Conservation (phyloP, 37 sponge, comb jelly and placozoan genomes). For the Halisarca cf. caerulea region DNA sequence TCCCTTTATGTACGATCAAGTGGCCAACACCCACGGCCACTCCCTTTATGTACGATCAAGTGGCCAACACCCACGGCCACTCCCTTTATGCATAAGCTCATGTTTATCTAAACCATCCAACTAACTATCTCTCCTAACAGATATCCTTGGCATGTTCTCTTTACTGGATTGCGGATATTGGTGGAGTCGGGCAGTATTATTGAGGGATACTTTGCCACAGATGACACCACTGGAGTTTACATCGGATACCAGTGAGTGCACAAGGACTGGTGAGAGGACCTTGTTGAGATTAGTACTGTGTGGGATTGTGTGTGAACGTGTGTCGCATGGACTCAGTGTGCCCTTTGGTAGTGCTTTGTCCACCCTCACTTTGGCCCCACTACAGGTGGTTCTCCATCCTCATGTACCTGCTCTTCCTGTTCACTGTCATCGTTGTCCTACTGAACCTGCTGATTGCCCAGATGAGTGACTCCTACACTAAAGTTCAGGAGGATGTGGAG, state of each 20-base stretch:
- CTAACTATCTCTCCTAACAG: too few relatives aligned
- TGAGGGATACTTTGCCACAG: slow-evolving; percentile 1
- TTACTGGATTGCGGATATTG: slow-evolving; percentile 10
- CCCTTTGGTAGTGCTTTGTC: background rate
- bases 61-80: too few relatives aligned
- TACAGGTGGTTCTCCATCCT: slow-evolving; percentile 30
- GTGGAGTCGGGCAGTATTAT: slow-evolving; percentile 19
- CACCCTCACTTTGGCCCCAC: background rate
- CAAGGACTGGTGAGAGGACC: background rate
- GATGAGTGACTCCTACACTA: slow-evolving; percentile 46
- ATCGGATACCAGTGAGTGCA: slow-evolving; percentile 20
- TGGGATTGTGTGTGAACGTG: too few relatives aligned
- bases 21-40: too few relatives aligned
- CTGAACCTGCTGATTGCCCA: slow-evolving; percentile 52
- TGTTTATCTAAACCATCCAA: too few relatives aligned
- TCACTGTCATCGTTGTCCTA: slow-evolving; percentile 35
- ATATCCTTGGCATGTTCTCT: slow-evolving; percentile 27
- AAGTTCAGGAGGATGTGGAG: slow-evolving; percentile 46
- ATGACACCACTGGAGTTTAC: background rate
- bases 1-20: too few relatives aligned
- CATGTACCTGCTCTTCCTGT: slow-evolving; percentile 36
- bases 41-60: too few relatives aligned
- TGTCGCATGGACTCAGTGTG: background rate
- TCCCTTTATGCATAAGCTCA: too few relatives aligned
- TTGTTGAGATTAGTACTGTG: too few relatives aligned